phyloP scores from a whole-genome alignment of 2,888 invertebrate species.

The Caenorhabditis panamensis region DNA sequence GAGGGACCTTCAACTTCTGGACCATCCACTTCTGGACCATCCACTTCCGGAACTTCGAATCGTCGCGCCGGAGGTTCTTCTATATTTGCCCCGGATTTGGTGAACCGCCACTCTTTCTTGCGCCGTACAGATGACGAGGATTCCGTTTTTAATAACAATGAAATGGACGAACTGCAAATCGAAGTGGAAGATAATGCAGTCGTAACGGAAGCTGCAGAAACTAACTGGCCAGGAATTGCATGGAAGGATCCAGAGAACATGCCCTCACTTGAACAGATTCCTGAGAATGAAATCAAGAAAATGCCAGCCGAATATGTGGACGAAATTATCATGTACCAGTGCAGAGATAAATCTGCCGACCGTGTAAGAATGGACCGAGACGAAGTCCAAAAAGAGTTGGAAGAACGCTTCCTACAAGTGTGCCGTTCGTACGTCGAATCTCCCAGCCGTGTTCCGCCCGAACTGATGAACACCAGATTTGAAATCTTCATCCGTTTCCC shows the following conservation, averaged over 20 bases:
- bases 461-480: constrained; percentile 9
- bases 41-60: not conserved
- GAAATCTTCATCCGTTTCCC: constrained; percentile 43
- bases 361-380: not conserved
- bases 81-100: not conserved
- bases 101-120: not conserved
- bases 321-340: not conserved
- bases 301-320: constrained; percentile 27
- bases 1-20: not conserved
- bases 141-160: not conserved
- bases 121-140: not conserved
- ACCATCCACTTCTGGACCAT: not conserved
- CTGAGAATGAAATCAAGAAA: not conserved
- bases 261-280: not conserved
- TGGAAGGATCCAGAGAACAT: constrained; percentile 37
- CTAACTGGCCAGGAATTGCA: not conserved
- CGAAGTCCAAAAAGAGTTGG: not conserved
- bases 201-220: not conserved
- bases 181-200: no score
- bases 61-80: not conserved
- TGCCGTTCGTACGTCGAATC: not conserved
- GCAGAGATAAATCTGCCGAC: not conserved
- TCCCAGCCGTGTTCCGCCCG: not conserved
- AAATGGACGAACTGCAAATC: not conserved
- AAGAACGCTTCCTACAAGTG: not conserved